These are phyloP conservation scores for Julus scanicus DNA, from an alignment of 2,888 invertebrate genomes.

Conservation along the genomic window DNA sequence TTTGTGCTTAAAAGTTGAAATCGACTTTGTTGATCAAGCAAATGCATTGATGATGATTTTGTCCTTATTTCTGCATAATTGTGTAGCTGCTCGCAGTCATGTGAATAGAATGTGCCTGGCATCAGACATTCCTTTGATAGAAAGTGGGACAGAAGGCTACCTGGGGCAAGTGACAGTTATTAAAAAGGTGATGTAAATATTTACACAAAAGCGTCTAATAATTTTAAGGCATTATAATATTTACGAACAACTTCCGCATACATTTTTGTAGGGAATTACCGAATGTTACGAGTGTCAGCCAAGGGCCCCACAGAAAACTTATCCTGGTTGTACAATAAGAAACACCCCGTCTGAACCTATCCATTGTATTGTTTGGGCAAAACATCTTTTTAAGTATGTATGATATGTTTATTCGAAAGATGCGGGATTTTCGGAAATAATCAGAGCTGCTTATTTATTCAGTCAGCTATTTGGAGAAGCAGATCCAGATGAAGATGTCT, in stretches of 20 bases:
- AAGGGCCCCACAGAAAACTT: slow-evolving; percentile 90
- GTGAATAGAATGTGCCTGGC: slow-evolving; percentile 99
- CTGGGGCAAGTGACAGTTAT: slow-evolving; percentile 81
- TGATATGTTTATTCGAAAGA: background rate
- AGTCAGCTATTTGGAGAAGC: slow-evolving; percentile 97
- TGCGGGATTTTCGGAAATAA: background rate
- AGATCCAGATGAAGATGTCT: slow-evolving; percentile 97
- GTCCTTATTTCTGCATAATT: background rate
- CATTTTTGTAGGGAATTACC: slow-evolving; percentile 74
- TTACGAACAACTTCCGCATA: background rate
- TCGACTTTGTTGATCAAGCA: background rate
- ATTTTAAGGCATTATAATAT: background rate
- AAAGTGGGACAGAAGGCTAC: slow-evolving; percentile 98
- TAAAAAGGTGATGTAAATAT: slow-evolving; percentile 64
- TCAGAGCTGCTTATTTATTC: slow-evolving; percentile 62
- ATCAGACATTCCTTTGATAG: slow-evolving; percentile 91
- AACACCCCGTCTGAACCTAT: slow-evolving; percentile 99
- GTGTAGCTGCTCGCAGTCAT: slow-evolving; percentile 88
- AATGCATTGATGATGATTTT: no score
- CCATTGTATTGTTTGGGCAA: slow-evolving; percentile 99
- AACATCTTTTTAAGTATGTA: slow-evolving; percentile 94
- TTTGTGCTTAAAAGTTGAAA: background rate
- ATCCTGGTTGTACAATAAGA: slow-evolving; percentile 97
- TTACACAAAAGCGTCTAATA: no score
- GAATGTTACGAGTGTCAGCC: slow-evolving; percentile 98